Conservation (phyloP, 2,113 vertebrate species). For the Serinus canaria region DNA sequence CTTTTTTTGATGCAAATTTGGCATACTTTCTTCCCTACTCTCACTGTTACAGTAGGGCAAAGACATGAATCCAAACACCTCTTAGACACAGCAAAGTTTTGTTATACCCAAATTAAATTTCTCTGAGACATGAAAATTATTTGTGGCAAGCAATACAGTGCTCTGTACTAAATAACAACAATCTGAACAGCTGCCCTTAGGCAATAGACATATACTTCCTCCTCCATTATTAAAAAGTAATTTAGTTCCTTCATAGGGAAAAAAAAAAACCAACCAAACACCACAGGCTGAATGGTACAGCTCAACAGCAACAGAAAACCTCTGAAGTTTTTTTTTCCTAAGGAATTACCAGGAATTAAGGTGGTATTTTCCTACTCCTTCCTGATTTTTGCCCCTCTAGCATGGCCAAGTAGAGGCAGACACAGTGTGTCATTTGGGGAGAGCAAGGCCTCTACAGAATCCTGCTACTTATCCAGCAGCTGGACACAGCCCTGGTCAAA, state of each 20-base stretch:
- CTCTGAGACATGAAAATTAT: background rate
- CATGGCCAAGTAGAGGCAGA: background rate
- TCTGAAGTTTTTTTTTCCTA: background rate
- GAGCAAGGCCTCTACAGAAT: background rate
- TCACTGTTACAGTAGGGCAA: background rate
- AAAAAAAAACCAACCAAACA: background rate
- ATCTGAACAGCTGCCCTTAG: background rate
- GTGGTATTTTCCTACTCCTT: background rate
- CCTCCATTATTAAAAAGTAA: slow-evolving; percentile 26
- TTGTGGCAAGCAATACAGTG: background rate
- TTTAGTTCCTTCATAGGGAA: background rate
- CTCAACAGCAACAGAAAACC: background rate
- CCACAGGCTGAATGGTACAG: background rate
- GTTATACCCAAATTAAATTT: background rate
- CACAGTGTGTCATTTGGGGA: background rate
- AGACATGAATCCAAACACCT: background rate
- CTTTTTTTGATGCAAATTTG: background rate
- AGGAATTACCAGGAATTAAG: background rate
- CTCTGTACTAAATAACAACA: background rate
- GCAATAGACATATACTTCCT: background rate
- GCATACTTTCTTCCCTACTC: background rate
- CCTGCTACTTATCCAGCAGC: slow-evolving; percentile 1
- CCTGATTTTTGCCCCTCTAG: background rate
- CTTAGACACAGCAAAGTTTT: background rate
- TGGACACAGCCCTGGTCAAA: slow-evolving; percentile 15